Evolutionary conservation across 2,888 invertebrate genomes (phyloP).

Genomic region (Agrochola circellaris): DNA sequence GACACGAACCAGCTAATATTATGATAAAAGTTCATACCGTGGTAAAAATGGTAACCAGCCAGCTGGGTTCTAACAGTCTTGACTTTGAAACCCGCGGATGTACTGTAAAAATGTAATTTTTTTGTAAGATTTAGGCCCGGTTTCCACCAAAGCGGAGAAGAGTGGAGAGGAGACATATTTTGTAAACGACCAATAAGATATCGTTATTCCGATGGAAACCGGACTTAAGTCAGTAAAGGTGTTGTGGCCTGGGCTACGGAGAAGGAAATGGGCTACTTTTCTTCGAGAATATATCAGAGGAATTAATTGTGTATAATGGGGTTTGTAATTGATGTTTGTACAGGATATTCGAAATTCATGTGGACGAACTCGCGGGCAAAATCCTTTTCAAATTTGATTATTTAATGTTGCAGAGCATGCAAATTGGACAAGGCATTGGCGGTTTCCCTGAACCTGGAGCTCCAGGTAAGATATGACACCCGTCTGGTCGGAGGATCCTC

Average conservation of each 20-base stretch:
- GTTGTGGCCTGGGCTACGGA: neutral
- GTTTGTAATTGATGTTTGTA: neutral
- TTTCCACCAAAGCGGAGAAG: neutral
- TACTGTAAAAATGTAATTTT: no score
- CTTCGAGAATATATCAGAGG: neutral
- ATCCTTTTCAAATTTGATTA: neutral
- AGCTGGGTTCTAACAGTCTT: neutral
- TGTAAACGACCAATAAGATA: neutral
- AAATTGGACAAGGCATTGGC: no score
- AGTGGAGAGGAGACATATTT: neutral
- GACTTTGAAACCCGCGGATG: neutral
- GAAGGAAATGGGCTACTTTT: neutral
- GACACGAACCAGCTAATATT: neutral
- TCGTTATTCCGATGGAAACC: no score
- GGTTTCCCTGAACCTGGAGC: no score
- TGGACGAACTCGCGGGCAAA: neutral
- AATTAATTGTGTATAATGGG: neutral
- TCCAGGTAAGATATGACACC: no score
- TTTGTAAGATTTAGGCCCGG: neutral
- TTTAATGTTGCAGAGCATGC: conserved; percentile 1
- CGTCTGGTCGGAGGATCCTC: no score
- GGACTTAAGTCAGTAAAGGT: neutral
- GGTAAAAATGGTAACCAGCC: no score
- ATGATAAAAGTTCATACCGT: neutral
- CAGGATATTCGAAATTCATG: neutral